A percentile compares a stretch with the other conserved stretches of the same genome.
These are phyloP conservation scores for Leptinotarsa rubiginosa DNA, from an alignment of 2,888 invertebrate genomes.

Conservation along the genomic window DNA sequence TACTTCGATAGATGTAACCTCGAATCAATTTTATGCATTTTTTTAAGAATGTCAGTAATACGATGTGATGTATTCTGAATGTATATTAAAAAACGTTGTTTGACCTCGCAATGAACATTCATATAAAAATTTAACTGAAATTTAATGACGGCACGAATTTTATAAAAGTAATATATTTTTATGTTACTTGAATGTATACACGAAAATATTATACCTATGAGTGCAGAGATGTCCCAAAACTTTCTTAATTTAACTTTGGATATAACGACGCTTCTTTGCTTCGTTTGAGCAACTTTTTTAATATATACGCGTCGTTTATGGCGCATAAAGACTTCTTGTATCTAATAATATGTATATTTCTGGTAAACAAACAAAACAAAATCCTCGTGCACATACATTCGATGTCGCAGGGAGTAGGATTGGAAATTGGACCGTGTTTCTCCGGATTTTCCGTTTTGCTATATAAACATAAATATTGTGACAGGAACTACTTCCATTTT, in stretches of 20 bases:
- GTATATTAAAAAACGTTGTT: neutral
- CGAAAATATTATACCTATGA: constrained; percentile 33
- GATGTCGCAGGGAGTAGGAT: constrained; percentile 6
- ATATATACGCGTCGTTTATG: constrained; percentile 31
- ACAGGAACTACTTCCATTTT: constrained; percentile 46
- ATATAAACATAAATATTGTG: constrained; percentile 40
- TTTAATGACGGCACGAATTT: constrained; percentile 9
- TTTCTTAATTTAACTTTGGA: constrained; percentile 37
- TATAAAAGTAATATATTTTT: constrained; percentile 16
- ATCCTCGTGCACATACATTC: constrained; percentile 16
- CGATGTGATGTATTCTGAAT: too few species aligned
- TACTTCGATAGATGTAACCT: too few species aligned
- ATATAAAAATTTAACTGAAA: neutral
- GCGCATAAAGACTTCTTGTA: constrained; percentile 21
- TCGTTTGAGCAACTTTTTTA: constrained; percentile 35
- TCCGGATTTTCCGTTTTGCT: constrained; percentile 22
- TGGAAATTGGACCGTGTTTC: constrained; percentile 24
- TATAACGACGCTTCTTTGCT: constrained; percentile 21
- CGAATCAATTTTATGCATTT: too few species aligned
- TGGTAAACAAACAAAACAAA: constrained; percentile 20
- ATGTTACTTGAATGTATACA: constrained; percentile 20
- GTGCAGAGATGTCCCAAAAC: constrained; percentile 25
- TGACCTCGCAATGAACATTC: neutral
- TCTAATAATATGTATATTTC: constrained; percentile 26
- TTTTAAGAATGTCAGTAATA: too few species aligned